phyloP scores from a whole-genome alignment of 2,888 invertebrate genomes.

The Lymantria dispar region DNA sequence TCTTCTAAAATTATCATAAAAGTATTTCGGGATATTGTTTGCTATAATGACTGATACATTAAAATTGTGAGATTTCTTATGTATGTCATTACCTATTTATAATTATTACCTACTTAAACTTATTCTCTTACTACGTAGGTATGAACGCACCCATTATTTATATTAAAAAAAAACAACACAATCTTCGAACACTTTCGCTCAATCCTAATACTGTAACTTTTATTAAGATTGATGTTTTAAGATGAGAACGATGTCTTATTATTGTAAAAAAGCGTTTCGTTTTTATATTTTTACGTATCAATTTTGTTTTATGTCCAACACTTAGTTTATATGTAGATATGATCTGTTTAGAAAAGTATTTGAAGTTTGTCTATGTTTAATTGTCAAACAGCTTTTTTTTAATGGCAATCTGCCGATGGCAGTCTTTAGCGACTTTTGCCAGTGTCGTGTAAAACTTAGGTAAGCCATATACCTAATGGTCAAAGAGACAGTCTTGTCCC shows the following conservation, averaged over 20 bases:
- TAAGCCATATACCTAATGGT: too few species aligned
- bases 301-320: conserved; percentile 17
- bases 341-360: conserved; percentile 23
- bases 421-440: too few species aligned
- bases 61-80: conserved; percentile 46
- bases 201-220: conserved; percentile 38
- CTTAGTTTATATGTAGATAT: conserved; percentile 10
- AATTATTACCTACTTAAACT: conserved; percentile 45
- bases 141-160: conserved; percentile 56
- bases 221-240: conserved; percentile 33
- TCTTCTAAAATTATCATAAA: conserved; percentile 75
- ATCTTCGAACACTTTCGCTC: conserved; percentile 47
- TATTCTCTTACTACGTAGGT: conserved; percentile 52
- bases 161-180: conserved; percentile 37
- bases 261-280: conserved; percentile 11
- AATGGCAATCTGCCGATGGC: too few species aligned
- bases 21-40: conserved; percentile 66
- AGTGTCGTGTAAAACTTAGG: too few species aligned
- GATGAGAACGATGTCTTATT: conserved; percentile 19
- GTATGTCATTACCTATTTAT: conserved; percentile 52
- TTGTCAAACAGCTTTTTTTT: too few species aligned
- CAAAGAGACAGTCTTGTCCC: too few species aligned
- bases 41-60: conserved; percentile 60
- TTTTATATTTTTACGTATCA: conserved; percentile 15
- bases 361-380: background rate